Conservation (phyloP, 1,140 invertebrate species). For the Drosophila subobscura region DNA sequence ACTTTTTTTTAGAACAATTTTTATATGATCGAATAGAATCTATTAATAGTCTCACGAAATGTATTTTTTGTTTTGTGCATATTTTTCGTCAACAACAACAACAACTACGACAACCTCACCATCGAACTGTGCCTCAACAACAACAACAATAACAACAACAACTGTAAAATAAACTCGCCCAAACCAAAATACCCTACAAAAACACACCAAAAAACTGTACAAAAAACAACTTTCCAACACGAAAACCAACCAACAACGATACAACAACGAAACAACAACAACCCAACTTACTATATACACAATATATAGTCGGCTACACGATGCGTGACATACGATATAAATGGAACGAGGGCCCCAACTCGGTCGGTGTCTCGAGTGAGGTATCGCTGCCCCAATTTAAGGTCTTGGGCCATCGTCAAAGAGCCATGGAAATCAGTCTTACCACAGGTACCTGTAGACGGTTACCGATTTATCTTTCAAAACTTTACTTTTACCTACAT, state of each 20-base stretch:
- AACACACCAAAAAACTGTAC: slow-evolving; percentile 48
- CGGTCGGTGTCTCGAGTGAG: slow-evolving; percentile 95
- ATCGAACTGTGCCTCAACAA: slow-evolving; percentile 66
- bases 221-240: slow-evolving; percentile 43
- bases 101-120: slow-evolving; percentile 59
- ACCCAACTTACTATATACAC: slow-evolving; percentile 49
- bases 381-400: slow-evolving; percentile 98
- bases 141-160: slow-evolving; percentile 39
- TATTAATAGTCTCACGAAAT: slow-evolving; percentile 83
- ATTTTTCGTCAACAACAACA: slow-evolving; percentile 71
- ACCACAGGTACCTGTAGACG: slow-evolving; percentile 92
- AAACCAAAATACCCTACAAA: slow-evolving; percentile 20
- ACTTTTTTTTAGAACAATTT: slow-evolving; percentile 42
- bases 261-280: slow-evolving; percentile 28
- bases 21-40: slow-evolving; percentile 55
- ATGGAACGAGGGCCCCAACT: slow-evolving; percentile 96
- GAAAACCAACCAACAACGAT: slow-evolving; percentile 23
- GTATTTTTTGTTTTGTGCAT: slow-evolving; percentile 83
- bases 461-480: slow-evolving; percentile 83
- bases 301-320: slow-evolving; percentile 94
- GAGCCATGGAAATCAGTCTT: slow-evolving; percentile 95
- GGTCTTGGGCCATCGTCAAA: slow-evolving; percentile 94
- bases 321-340: slow-evolving; percentile 98
- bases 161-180: slow-evolving; percentile 39
- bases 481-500: slow-evolving; percentile 70